Base-by-base conservation (phyloP, 2,888 invertebrate species). In the Silvanus unidentatus region DNA sequence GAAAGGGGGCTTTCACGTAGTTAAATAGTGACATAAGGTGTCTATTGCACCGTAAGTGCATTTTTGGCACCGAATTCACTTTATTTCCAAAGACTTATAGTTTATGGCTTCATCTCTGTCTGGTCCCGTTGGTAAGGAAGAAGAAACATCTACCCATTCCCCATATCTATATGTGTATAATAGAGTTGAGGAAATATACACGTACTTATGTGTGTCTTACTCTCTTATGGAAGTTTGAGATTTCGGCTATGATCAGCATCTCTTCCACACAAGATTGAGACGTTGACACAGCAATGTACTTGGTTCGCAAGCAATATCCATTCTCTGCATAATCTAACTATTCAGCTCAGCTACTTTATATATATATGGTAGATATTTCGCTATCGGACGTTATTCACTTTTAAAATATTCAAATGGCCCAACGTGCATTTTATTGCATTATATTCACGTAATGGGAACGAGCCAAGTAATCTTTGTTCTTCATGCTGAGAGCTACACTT, bases 201-300 rank as follows among this genome's bases (percentile, higher is more conserved):
- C 8, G 22, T 22, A 22, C 8, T 5, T 22, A 22, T 22, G 8
- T 22, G 8, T 22, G 8, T 22, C 4, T 22, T 8, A 5, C 22
- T 22, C 8, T 22, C 3, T 8, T 22, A 8, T 22, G 8, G 3
- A 22, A 22, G 22, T 22, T 22, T 22, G 22, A 22, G 22, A 22
- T 22, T 64, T 64, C 60, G 58, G 57, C 60, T 57, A 60, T 60
- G 65, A 64, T 66, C 64, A 63, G 62, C 59, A 59, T 62, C 62
- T 12, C 5, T 32, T 12, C 5, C 10, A 5, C 22, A 22, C 22
- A 22, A 32, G 61, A 65, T 65, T 64, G 66, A 63, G 62, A 63
- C 60, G 62, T 65, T 66, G 68, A 66, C 66, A 68, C 64, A 66
- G 65, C 66, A 68, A 64, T 67, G 66, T 66, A 68, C 66, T 66